Evolutionary conservation across 2,888 invertebrate species (phyloP).

Genomic region (Caenorhabditis sp.): DNA sequence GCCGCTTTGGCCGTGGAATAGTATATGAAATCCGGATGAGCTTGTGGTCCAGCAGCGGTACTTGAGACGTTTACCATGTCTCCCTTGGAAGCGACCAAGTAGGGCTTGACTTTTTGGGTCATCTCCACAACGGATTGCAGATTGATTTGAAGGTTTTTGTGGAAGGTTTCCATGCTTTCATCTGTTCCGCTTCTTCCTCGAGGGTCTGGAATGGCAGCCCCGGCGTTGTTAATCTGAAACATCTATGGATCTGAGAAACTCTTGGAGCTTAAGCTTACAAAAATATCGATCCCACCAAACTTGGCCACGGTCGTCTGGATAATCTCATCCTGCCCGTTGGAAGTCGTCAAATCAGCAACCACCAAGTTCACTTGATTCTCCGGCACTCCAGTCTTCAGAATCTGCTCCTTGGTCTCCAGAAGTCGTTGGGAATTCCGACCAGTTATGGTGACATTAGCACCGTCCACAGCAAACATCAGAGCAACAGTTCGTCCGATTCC

Average conservation of each 20-base stretch:
- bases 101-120: conserved; percentile 36
- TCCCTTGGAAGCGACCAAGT: conserved; percentile 42
- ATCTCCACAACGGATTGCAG: conserved; percentile 42
- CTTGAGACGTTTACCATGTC: conserved; percentile 55
- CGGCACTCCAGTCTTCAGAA: conserved; percentile 30
- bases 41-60: conserved; percentile 32
- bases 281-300: conserved; percentile 44
- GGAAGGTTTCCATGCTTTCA: conserved; percentile 9
- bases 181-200: conserved; percentile 1
- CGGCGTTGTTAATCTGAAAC: conserved; percentile 24
- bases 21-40: conserved; percentile 22
- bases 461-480: conserved; percentile 26
- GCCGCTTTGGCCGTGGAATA: conserved; percentile 54
- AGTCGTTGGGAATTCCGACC: conserved; percentile 34
- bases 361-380: conserved; percentile 25
- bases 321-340: conserved; percentile 24
- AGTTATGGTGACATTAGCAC: conserved; percentile 40
- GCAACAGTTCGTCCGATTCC: conserved; percentile 44
- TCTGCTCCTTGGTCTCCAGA: conserved; percentile 29
- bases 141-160: conserved; percentile 33
- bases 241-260: not conserved
- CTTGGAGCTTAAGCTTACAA: not conserved
- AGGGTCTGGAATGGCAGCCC: conserved; percentile 19
- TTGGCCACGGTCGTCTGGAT: conserved; percentile 25
- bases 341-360: conserved; percentile 16